These are phyloP conservation scores for Aphidius ervi DNA, from an alignment of 1,140 invertebrate genomes.

Conservation along the genomic window DNA sequence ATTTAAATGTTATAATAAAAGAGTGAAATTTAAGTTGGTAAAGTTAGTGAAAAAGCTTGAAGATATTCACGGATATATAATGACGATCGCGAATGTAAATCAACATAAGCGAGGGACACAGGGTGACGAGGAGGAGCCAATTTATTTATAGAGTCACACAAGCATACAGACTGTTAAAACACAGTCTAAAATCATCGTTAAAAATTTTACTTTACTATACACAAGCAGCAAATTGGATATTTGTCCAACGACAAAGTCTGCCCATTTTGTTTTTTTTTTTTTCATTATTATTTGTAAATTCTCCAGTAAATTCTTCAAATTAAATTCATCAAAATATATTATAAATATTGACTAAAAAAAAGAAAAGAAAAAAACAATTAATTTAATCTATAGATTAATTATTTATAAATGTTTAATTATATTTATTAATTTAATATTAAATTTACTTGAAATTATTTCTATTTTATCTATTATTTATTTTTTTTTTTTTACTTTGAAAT, in stretches of 20 bases:
- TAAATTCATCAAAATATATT: too few relatives aligned
- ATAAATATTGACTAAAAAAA: too few relatives aligned
- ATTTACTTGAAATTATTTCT: too few relatives aligned
- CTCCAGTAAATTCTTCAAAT: too few relatives aligned
- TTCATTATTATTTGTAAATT: too few relatives aligned
- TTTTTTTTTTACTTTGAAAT: constrained; percentile 11
- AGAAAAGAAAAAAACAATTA: too few relatives aligned
- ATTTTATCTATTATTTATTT: too few relatives aligned
- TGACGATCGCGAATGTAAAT: constrained; percentile 35
- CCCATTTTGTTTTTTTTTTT: too few relatives aligned
- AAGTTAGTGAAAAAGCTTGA: too few relatives aligned
- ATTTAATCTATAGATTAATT: too few relatives aligned
- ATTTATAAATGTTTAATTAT: not conserved
- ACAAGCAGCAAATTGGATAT: constrained; percentile 9
- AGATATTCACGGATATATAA: constrained; percentile 18
- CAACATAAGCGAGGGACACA: constrained; percentile 32
- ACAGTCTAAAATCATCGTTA: constrained; percentile 9
- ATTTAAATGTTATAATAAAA: too few relatives aligned
- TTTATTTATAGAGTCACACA: constrained; percentile 44
- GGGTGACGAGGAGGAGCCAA: constrained; percentile 35
- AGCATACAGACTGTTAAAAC: constrained; percentile 27
- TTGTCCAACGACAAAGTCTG: not conserved
- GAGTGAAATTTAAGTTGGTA: not conserved
- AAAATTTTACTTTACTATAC: constrained; percentile 12
- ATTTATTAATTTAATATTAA: not conserved